Percentiles rank a stretch among this genome's conserved stretches.
Conservation (phyloP, 2,888 invertebrate species). For the Creontiades dilutus region DNA sequence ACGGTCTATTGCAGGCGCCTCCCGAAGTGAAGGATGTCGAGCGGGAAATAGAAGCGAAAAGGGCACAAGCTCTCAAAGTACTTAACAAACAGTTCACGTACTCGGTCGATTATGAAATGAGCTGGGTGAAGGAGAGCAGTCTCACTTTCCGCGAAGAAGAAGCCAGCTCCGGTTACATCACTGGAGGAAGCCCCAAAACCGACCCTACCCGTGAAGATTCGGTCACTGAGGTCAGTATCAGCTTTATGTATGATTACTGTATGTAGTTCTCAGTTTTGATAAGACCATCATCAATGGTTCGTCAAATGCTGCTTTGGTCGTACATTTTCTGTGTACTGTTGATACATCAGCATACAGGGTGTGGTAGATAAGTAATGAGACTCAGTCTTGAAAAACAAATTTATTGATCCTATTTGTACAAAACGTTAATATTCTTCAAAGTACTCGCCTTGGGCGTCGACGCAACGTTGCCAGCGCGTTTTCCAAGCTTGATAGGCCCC, state of each 20-base stretch:
- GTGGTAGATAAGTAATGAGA: no score
- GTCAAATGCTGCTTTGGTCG: no score
- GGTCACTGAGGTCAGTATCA: conserved; percentile 56
- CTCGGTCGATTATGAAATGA: conserved; percentile 69
- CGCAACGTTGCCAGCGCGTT: no score
- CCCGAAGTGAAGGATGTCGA: conserved; percentile 69
- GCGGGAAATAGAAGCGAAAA: conserved; percentile 63
- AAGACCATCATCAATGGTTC: no score
- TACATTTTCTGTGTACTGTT: no score
- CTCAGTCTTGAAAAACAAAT: no score
- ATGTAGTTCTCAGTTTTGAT: background rate
- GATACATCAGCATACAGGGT: no score
- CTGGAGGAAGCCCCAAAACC: conserved; percentile 78
- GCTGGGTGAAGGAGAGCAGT: conserved; percentile 71
- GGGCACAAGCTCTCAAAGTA: conserved; percentile 68
- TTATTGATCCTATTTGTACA: no score
- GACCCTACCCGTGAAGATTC: conserved; percentile 64
- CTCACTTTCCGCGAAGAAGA: conserved; percentile 73
- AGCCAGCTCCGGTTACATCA: conserved; percentile 75
- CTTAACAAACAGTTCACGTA: conserved; percentile 70
- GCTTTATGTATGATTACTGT: background rate
- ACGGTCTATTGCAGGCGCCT: conserved; percentile 45
- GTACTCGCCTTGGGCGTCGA: no score
- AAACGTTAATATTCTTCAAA: no score
- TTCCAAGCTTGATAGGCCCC: no score